Evolutionary conservation across 2,113 vertebrate genomes (phyloP).

Genomic region (Hypocryptadius cinnamomeus): DNA sequence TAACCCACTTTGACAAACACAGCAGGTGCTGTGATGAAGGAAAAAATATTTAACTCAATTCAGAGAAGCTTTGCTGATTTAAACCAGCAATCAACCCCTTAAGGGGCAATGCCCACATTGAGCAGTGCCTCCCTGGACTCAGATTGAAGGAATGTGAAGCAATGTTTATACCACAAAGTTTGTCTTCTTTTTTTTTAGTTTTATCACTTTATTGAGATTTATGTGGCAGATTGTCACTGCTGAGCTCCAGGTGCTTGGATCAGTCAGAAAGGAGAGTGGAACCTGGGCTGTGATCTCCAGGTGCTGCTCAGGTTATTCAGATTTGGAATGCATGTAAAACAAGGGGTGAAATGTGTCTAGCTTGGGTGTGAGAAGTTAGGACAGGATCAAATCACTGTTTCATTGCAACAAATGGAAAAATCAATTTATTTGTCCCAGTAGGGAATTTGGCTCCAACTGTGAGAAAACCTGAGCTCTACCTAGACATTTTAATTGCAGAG

Average conservation of each 20-base stretch:
- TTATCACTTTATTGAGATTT: neutral
- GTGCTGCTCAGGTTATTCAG: neutral
- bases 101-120: neutral
- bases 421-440: neutral
- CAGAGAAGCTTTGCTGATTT: neutral
- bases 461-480: neutral
- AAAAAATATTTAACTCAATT: neutral
- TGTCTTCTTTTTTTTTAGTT: neutral
- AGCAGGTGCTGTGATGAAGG: neutral
- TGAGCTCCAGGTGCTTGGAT: accelerated
- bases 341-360: neutral
- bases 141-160: neutral
- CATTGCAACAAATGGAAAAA: neutral
- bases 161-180: neutral
- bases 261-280: neutral
- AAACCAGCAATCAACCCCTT: neutral
- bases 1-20: neutral
- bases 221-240: neutral
- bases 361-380: neutral
- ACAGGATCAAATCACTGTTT: neutral
- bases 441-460: neutral
- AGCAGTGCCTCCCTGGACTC: neutral
- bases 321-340: neutral
- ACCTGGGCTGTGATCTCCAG: neutral
- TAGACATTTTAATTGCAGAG: neutral